A percentile compares a stretch with the other conserved stretches of the same genome.
phyloP scores from a whole-genome alignment of 2,888 invertebrate species.

The Tolmerus cingulatus region DNA sequence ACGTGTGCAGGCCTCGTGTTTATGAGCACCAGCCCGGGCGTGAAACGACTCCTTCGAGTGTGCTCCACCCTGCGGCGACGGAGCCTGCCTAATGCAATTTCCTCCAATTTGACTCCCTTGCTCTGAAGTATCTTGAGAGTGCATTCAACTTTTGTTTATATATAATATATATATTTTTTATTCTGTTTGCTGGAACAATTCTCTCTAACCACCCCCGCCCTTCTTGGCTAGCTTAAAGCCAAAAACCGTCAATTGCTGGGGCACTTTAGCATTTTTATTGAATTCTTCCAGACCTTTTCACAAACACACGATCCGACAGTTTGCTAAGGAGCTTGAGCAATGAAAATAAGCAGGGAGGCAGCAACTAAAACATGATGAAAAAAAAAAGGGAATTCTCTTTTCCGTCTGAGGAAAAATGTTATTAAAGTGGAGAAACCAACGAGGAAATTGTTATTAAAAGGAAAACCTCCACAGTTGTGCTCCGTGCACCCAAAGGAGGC shows the following conservation, averaged over 20 bases:
- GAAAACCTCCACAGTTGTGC: neutral
- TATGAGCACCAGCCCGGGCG: neutral
- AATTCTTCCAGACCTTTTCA: conserved; percentile 16
- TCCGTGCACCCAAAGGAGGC: neutral
- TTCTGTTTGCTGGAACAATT: neutral
- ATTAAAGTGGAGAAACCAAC: neutral
- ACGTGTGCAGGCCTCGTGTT: neutral
- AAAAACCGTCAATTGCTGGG: neutral
- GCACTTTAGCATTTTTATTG: conserved; percentile 13
- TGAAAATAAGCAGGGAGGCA: neutral
- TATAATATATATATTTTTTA: neutral
- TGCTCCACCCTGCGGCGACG: neutral
- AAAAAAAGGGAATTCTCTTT: neutral
- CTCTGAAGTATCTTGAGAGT: neutral
- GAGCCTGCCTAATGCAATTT: conserved; percentile 7
- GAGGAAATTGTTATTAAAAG: neutral
- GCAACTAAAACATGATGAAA: neutral
- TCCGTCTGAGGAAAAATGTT: neutral
- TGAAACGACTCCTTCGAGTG: neutral
- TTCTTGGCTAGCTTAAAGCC: neutral
- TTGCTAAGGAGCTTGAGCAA: neutral
- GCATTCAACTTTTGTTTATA: conserved; percentile 10
- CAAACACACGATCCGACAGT: conserved; percentile 3
- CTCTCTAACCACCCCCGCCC: neutral
- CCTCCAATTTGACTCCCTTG: neutral